Conservation (phyloP, 2,797 vertebrate species). For the Pristis pectinata region DNA sequence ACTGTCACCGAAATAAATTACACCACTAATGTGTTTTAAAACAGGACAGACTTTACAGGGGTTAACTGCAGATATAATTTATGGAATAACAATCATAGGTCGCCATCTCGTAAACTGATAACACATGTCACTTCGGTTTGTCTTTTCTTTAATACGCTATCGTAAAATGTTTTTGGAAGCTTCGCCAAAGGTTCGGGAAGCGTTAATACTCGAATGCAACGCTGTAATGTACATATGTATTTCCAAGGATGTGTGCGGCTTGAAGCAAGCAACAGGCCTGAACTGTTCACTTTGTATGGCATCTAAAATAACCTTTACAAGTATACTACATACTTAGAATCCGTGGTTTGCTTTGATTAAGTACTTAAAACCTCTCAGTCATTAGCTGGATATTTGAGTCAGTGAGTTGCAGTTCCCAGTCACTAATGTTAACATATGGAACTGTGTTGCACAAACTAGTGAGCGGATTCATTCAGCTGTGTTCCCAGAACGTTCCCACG, state of each 20-base stretch:
- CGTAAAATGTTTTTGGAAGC: constrained; percentile 16
- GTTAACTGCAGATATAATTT: constrained; percentile 38
- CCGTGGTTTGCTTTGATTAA: neutral
- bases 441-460: neutral
- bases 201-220: neutral
- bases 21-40: constrained; percentile 34
- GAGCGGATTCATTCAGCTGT: neutral
- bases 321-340: neutral
- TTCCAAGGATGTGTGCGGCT: neutral
- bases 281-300: neutral
- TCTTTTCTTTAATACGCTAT: constrained; percentile 25
- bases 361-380: neutral
- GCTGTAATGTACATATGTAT: neutral
- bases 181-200: neutral
- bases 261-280: constrained; percentile 6
- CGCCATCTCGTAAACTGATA: constrained; percentile 37
- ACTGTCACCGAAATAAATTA: constrained; percentile 34
- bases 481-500: neutral
- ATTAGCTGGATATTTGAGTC: neutral
- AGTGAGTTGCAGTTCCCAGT: neutral
- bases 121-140: constrained; percentile 35
- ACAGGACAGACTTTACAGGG: constrained; percentile 29
- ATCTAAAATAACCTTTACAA: neutral
- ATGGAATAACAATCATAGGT: constrained; percentile 33
- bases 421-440: neutral